Base-by-base conservation (phyloP, 2,797 vertebrate genomes). In the Gallinago stenura region DNA sequence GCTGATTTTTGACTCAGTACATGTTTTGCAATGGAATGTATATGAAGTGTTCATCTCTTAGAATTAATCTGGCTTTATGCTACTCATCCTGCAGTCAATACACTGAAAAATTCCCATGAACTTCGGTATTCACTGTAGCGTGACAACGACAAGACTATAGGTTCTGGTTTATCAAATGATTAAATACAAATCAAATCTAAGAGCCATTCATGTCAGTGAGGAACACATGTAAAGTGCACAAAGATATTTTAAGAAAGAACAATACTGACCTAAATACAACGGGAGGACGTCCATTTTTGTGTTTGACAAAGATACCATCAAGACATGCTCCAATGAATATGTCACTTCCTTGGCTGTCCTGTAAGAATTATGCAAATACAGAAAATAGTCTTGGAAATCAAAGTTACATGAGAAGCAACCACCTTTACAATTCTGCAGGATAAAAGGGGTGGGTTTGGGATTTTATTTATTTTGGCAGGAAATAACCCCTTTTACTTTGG, bases 261-360 rank as follows among this genome's bases (percentile, higher is more conserved):
- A 64, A 64, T 60, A 95, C 97, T 54, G 97, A 99, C 99, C 99
- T 98, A 91, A 99, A 99, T 83, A 99, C 96, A 92, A 99, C 98
- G 80, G 99, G 98, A 25, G 99, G 98, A 66, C 99, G 98, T 78
- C 99, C 99, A 78, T 98, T 99, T 98, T 99, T 99, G 96, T 99
- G 98, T 87, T 99, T 99, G 94, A 99, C 99, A 93, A 99, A 99
- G 97, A 99, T 99, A 33, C 99, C 99, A n/a, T 99, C 99, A 7
- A 99, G 99, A 97, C 99, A 99, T 2, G 99, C 99, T 48, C 99
- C 99, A 58, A 99, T 98, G 65, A 98, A 98, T 79, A 99, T 98
- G 94, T 99, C 99, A 66, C 98, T 98, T 90, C 99, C 99, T 91
- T 99, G 99, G 91, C 98, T 99, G 92, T 99, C 99, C 99, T 99